These are phyloP conservation scores for Stegodyphus dumicola DNA, from an alignment of 1,140 invertebrate species.

Conservation along the genomic window DNA sequence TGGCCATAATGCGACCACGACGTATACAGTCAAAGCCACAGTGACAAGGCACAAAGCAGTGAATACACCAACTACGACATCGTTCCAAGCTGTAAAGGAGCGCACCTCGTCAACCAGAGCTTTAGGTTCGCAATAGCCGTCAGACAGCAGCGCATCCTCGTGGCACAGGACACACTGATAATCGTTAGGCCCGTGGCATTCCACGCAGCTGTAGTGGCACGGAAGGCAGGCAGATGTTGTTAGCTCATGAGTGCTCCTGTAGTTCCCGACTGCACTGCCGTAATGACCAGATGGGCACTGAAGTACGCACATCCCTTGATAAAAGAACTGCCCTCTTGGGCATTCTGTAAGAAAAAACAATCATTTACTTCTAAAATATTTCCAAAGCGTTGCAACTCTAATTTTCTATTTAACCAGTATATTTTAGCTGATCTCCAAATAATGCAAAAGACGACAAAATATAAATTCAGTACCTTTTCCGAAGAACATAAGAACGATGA, in stretches of 20 bases:
- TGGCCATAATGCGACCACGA: slow-evolving; percentile 34
- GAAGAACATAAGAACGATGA: no score
- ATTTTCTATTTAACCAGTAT: no score
- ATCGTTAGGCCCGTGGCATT: slow-evolving; percentile 72
- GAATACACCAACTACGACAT: slow-evolving; percentile 58
- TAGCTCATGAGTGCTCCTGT: slow-evolving; percentile 8
- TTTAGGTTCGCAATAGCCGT: slow-evolving; percentile 60
- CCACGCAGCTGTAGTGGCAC: slow-evolving; percentile 75
- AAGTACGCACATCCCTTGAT: slow-evolving; percentile 68
- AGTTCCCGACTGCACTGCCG: slow-evolving; percentile 52
- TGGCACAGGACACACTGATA: slow-evolving; percentile 73
- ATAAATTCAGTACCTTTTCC: no score
- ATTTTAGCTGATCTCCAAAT: no score
- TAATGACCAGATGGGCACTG: slow-evolving; percentile 68
- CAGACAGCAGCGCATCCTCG: slow-evolving; percentile 45
- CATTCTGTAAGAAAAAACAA: slow-evolving; percentile 69
- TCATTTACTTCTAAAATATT: no score
- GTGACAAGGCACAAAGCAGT: slow-evolving; percentile 56
- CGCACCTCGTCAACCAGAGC: slow-evolving; percentile 56
- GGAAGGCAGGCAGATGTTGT: slow-evolving; percentile 65
- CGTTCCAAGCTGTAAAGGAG: slow-evolving; percentile 53
- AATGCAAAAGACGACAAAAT: no score
- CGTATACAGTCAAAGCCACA: slow-evolving; percentile 62
- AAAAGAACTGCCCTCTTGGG: slow-evolving; percentile 65
- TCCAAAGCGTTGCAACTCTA: no score